Evolutionary conservation across 2,113 vertebrate species (phyloP).

Genomic region (Rana temporaria): DNA sequence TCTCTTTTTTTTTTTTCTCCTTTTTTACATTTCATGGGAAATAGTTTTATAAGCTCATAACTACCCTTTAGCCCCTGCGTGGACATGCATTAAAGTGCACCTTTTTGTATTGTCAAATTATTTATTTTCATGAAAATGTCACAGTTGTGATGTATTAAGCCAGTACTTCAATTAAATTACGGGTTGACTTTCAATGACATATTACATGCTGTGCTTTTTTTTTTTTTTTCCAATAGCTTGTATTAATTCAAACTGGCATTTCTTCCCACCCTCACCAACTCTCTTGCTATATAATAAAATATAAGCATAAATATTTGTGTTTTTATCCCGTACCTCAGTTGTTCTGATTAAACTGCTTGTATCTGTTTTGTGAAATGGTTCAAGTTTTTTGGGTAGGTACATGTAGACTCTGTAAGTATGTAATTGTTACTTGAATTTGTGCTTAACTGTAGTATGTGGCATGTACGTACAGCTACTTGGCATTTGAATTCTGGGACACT

Average conservation of each 20-base stretch:
- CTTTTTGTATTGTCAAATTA: conserved; percentile 81
- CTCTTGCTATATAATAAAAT: conserved; percentile 83
- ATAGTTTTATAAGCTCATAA: conserved; percentile 76
- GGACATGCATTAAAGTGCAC: conserved; percentile 78
- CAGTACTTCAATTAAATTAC: conserved; percentile 88
- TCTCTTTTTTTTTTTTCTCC: too few relatives aligned
- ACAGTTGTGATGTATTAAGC: conserved; percentile 86
- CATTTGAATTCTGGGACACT: conserved; percentile 89
- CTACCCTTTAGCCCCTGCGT: conserved; percentile 68
- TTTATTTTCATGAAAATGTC: conserved; percentile 85
- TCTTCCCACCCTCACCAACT: conserved; percentile 75
- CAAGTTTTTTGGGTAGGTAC: conserved; percentile 92
- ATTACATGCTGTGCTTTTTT: conserved; percentile 82
- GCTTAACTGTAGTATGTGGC: conserved; percentile 93
- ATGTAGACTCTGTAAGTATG: conserved; percentile 94
- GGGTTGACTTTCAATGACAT: conserved; percentile 85
- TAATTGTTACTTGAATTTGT: conserved; percentile 99
- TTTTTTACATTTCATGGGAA: conserved; percentile 57
- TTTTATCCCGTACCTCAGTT: conserved; percentile 93
- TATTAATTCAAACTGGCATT: conserved; percentile 80
- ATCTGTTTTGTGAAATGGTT: conserved; percentile 92
- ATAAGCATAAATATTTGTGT: conserved; percentile 87
- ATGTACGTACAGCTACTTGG: conserved; percentile 87
- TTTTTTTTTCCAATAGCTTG: conserved; percentile 67
- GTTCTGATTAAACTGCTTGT: conserved; percentile 91